Evolutionary conservation across 2,888 invertebrate genomes (phyloP), one percentile per base, ranked within the genome.

Genomic region (Lasioglossum marginatum): DNA sequence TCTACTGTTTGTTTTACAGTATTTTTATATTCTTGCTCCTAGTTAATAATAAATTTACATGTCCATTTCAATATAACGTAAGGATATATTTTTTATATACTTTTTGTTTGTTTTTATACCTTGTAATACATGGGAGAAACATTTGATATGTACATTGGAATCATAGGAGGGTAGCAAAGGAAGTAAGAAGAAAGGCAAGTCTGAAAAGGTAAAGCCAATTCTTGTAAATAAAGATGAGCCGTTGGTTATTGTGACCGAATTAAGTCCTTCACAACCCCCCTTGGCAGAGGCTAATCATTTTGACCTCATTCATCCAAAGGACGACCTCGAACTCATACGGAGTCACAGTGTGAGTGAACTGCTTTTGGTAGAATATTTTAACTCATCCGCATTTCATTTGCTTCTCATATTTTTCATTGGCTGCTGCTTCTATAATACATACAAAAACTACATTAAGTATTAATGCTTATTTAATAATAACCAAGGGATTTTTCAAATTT

Each of bases 241-340:
- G 82, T 95, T 96, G 86, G 95, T 95, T 92, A 93, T 96, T 87
- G 92, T 93, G 85, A 88, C 93, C 71, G 94, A 94, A 87, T 83
- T 91, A 83, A 93, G 92, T 75, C 93, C 94, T 82, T 94, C 94
- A 71, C 95, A 96, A 88, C 95, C 96, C 83, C 91, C 96, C 76
- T 93, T 95, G 75, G 81, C 90, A 82, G 94, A 95, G 82, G 91
- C 91, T 87, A 98, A 98, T 96, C 97, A 97, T 95, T 98, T 98
- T 95, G 97, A 97, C 93, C 96, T 97, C 93, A 97, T 97, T 95
- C 97, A 97, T 91, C 98, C 98, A 77, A 98, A 98, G 96, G 98
- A 98, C 96, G 98, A 98, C 88, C 95, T 96, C 87, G 96, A 96
- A 94, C 94, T 97, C 87, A 95, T 96, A 88, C 95, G 95, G 90